Evolutionary conservation across 2,888 invertebrate genomes (phyloP).

Genomic region (Nomada hirtipes): DNA sequence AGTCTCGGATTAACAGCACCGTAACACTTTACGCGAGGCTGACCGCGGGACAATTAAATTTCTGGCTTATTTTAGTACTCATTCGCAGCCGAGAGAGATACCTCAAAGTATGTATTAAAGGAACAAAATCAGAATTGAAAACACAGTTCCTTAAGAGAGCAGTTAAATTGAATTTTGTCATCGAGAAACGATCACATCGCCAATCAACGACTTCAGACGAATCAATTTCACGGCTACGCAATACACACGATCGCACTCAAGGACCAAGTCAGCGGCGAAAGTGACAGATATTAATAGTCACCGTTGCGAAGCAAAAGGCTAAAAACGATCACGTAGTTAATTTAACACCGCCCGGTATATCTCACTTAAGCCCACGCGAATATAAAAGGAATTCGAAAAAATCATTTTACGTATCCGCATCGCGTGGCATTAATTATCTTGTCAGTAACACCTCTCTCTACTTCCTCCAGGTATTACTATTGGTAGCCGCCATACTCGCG

Average conservation of each 20-base stretch:
- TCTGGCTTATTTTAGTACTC: neutral
- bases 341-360: neutral
- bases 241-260: neutral
- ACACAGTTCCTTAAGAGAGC: no score
- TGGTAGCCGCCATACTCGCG: conserved; percentile 74
- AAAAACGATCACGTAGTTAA: neutral
- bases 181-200: neutral
- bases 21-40: neutral
- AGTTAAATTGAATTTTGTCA: no score
- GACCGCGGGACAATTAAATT: conserved; percentile 20
- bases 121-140: neutral
- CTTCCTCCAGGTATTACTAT: conserved; percentile 52
- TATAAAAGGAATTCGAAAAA: neutral
- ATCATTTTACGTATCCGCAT: neutral
- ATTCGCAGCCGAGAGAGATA: neutral
- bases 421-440: no score
- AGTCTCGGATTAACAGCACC: conserved; percentile 22
- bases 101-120: neutral
- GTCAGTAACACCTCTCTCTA: neutral
- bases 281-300: neutral
- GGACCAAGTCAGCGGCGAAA: conserved; percentile 19
- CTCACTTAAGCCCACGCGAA: neutral
- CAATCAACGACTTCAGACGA: no score
- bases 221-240: no score
- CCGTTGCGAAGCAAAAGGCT: neutral